Evolutionary conservation across 2,888 invertebrate genomes (phyloP).

Genomic region (Liopterus haemorrhoidalis): DNA sequence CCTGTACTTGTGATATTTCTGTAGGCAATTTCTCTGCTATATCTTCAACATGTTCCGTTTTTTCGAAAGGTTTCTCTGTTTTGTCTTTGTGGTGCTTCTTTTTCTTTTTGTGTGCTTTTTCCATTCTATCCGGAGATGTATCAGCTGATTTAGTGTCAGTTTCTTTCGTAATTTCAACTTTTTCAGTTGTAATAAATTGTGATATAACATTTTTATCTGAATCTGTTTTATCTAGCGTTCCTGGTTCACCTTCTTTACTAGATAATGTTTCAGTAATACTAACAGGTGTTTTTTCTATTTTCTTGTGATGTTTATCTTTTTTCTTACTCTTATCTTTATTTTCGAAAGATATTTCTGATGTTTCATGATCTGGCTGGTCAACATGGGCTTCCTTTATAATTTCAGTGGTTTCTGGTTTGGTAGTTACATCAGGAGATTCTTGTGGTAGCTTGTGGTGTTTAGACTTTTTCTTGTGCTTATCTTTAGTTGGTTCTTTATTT

Average conservation of each 20-base stretch:
- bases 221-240: background rate
- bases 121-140: slow-evolving; percentile 1
- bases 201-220: background rate
- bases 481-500: slow-evolving; percentile 4
- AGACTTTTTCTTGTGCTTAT: slow-evolving; percentile 15
- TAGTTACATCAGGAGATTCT: background rate
- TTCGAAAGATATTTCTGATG: slow-evolving; percentile 12
- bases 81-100: slow-evolving; percentile 8
- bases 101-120: slow-evolving; percentile 2
- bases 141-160: too few species aligned
- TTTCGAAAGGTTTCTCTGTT: slow-evolving; percentile 1
- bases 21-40: background rate
- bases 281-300: background rate
- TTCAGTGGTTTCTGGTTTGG: slow-evolving; percentile 4
- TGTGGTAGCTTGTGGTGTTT: slow-evolving; percentile 2
- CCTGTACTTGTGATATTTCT: background rate
- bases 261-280: background rate
- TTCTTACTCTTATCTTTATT: slow-evolving; percentile 17
- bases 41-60: background rate
- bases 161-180: too few species aligned
- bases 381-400: background rate
- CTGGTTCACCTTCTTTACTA: background rate
- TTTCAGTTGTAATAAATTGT: slow-evolving; percentile 3
- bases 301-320: slow-evolving; percentile 5
- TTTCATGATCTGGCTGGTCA: background rate